phyloP scores from a whole-genome alignment of 2,113 vertebrate genomes.

The Pagrus major region DNA sequence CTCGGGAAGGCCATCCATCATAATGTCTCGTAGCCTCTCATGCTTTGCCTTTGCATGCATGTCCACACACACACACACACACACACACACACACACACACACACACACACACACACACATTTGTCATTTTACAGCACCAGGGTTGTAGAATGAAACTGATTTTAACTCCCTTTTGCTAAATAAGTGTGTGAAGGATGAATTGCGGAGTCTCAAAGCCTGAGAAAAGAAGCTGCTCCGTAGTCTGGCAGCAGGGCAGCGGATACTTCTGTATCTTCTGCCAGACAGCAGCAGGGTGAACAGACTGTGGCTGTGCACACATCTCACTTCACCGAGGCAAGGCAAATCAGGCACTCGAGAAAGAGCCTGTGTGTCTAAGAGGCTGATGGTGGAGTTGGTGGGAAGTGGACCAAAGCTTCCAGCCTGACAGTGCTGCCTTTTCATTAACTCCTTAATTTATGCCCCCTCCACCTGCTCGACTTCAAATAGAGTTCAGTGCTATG shows the following conservation, averaged over 20 bases:
- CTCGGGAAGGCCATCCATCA: conserved; percentile 74
- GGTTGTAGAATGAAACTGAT: no score
- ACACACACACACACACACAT: conserved; percentile 31
- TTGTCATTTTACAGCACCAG: no score
- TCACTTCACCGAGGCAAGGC: conserved; percentile 11
- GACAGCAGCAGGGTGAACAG: no score
- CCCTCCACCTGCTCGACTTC: conserved; percentile 54
- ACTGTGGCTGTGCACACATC: no score
- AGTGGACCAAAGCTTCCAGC: conserved; percentile 28
- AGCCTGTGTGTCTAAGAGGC: background rate
- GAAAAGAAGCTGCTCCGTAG: no score
- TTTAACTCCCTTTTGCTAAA: no score
- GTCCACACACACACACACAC: conserved; percentile 1
- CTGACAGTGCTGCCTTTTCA: conserved; percentile 55
- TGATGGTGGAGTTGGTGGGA: conserved; percentile 41
- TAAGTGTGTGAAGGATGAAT: no score
- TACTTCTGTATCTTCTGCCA: no score
- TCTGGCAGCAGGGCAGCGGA: no score
- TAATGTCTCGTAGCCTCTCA: conserved; percentile 43
- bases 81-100: conserved; percentile 23
- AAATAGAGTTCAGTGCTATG: conserved; percentile 46
- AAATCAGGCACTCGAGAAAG: conserved; percentile 13
- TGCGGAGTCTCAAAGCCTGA: no score
- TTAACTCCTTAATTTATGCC: conserved; percentile 47
- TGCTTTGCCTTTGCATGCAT: conserved; percentile 34